Evolutionary conservation across 1,140 invertebrate genomes (phyloP), one percentile per base, ranked within the genome.

Genomic region (Zaprionus africanus): DNA sequence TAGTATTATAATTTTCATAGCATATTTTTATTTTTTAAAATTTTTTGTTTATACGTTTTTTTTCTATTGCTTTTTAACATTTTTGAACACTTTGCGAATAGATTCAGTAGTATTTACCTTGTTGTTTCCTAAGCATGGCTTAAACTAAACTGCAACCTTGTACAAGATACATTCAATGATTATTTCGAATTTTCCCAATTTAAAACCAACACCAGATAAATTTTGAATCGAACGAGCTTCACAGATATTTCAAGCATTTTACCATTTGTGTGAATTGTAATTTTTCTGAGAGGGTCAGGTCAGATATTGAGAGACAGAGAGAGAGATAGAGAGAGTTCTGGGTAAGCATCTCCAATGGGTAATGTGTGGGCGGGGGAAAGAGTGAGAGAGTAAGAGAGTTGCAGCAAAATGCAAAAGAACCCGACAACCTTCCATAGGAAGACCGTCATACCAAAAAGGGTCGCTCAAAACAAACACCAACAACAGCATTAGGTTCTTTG

Each of bases 61-160:
- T 22, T 46, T 31, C 76, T 74, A 92, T 92, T 92, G 91, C 82
- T 91, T 91, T 92, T 92, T 91, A 91, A 92, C 90, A 92, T 90
- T 92, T 92, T 90, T 90, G 76, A 90, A 90, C 76, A 80, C 60
- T 60, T 87, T 70, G 61, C 74, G 53, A 51, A 58, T 76, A 49
- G 56, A 68, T 66, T 72, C 72, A 43, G 12, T 41, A 15, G 65
- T 76, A 85, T 71, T 86, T 90, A 90, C 86, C 76, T 90, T 81
- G 54, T 67, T 65, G 43, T 67, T 66, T 79, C 80, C 83, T 72
- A 79, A 57, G 46, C 19, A 51, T 24, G 51, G 53, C 78, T 84
- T 82, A 90, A 74, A 41, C 67, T 81, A 83, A 76, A 81, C 82
- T 86, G 81, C 81, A 86, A 86, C 81, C 82, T 79, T 76, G 41